Conservation (phyloP, 2,797 vertebrate species). For the Petrocephalus schoutedeni region DNA sequence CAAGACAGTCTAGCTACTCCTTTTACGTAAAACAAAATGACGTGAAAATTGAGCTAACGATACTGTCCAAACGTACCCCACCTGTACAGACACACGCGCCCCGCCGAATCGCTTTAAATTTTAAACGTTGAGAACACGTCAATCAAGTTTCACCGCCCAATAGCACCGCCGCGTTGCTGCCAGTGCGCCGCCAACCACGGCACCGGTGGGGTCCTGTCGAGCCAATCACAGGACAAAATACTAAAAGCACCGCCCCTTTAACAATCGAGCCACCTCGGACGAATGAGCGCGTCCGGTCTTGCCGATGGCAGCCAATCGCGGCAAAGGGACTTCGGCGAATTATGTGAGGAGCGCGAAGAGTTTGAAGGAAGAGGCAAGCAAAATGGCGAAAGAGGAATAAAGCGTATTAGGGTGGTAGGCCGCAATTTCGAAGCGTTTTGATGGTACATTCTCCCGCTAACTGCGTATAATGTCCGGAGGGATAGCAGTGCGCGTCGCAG, state of each 20-base stretch:
- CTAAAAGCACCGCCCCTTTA: not conserved
- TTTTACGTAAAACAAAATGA: not conserved
- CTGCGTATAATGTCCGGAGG: accelerated
- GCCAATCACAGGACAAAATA: not conserved
- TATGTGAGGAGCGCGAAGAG: constrained; percentile 60
- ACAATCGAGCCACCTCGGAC: not conserved
- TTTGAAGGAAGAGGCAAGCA: constrained; percentile 44
- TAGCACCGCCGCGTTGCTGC: not conserved
- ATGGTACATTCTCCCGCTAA: not conserved
- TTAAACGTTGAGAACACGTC: not conserved
- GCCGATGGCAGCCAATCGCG: constrained; percentile 35
- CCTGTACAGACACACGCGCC: not conserved
- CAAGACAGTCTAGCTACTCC: not conserved
- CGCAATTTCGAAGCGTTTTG: not conserved
- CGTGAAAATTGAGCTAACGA: not conserved
- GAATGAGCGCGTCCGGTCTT: not conserved
- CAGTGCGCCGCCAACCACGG: not conserved
- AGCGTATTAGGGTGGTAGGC: too few species aligned
- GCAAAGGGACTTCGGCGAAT: constrained; percentile 24
- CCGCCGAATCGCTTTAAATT: constrained; percentile 9
- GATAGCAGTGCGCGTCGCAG: not conserved
- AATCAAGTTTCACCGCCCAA: not conserved
- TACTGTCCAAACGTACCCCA: not conserved
- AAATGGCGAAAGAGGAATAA: constrained; percentile 55
- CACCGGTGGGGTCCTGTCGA: not conserved